A percentile compares a stretch with the other conserved stretches of the same genome.
Conservation (phyloP, 2,888 invertebrate genomes). For the Anodontia alba region DNA sequence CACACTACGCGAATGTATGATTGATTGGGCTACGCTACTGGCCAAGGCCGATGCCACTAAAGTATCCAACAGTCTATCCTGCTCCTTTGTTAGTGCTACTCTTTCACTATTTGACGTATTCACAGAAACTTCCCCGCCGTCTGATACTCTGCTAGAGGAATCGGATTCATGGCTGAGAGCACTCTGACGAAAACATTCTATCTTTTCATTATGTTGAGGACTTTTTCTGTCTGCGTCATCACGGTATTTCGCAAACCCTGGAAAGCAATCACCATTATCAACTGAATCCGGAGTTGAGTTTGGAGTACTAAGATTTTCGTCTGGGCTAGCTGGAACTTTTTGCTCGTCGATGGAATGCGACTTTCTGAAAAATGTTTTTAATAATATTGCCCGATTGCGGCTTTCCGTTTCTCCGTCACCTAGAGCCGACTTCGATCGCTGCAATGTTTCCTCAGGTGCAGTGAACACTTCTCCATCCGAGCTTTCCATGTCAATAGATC, state of each 20-base stretch:
- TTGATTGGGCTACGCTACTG: constrained; percentile 56
- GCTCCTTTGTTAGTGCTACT: constrained; percentile 35
- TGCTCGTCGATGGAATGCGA: constrained; percentile 49
- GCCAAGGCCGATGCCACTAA: constrained; percentile 60
- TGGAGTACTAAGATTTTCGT: constrained; percentile 39
- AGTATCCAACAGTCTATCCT: constrained; percentile 53
- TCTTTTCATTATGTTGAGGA: too few relatives aligned
- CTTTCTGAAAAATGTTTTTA: constrained; percentile 55
- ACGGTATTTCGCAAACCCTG: not conserved
- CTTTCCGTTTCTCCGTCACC: not conserved
- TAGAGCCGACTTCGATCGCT: not conserved
- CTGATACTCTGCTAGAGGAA: not conserved
- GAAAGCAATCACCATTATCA: not conserved
- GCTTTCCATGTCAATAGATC: constrained; percentile 55
- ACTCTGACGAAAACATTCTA: not conserved
- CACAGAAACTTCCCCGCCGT: not conserved
- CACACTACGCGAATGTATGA: constrained; percentile 40
- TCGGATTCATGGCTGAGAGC: not conserved
- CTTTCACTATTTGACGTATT: not conserved
- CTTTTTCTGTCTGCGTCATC: not conserved
- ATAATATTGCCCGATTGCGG: constrained; percentile 30
- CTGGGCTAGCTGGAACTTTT: constrained; percentile 53
- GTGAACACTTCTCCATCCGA: constrained; percentile 53
- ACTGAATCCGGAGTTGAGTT: constrained; percentile 34
- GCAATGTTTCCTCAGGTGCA: not conserved